A percentile compares a stretch with the other conserved stretches of the same genome.
phyloP scores from a whole-genome alignment of 2,888 invertebrate genomes.

The Serripes groenlandicus region DNA sequence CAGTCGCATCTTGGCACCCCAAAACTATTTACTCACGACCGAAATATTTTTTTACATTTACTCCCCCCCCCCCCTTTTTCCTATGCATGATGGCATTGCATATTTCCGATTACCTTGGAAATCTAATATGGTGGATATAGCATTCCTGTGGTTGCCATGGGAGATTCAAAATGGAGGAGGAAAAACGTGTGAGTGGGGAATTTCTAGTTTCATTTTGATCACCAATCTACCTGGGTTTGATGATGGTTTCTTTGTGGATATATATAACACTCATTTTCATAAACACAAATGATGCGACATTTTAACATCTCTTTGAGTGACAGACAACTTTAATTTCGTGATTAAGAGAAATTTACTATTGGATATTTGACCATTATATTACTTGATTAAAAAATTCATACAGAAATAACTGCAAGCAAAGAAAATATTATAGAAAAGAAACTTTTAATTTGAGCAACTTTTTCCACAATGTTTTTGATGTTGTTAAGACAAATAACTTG shows the following conservation, averaged over 20 bases:
- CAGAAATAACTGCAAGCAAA: too few species aligned
- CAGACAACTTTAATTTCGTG: too few species aligned
- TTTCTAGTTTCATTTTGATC: slow-evolving; percentile 61
- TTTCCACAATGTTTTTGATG: too few species aligned
- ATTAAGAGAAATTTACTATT: too few species aligned
- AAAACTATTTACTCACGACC: slow-evolving; percentile 5
- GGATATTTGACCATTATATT: too few species aligned
- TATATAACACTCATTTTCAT: neutral
- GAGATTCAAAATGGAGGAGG: slow-evolving; percentile 60
- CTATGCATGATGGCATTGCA: slow-evolving; percentile 24
- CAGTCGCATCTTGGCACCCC: neutral
- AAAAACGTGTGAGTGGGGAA: slow-evolving; percentile 26
- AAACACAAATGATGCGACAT: too few species aligned
- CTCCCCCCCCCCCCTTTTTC: neutral
- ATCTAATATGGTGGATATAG: slow-evolving; percentile 68
- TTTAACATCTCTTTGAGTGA: too few species aligned
- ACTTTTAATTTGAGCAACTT: too few species aligned
- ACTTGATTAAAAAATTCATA: too few species aligned
- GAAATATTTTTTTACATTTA: neutral
- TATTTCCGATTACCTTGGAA: slow-evolving; percentile 38
- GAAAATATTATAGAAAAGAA: too few species aligned
- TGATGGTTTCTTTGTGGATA: slow-evolving; percentile 14
- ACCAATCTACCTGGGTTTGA: slow-evolving; percentile 10
- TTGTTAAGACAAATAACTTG: too few species aligned
- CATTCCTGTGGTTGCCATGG: slow-evolving; percentile 65